Conservation (phyloP, 2,113 vertebrate species). For the Semnornis frantzii region DNA sequence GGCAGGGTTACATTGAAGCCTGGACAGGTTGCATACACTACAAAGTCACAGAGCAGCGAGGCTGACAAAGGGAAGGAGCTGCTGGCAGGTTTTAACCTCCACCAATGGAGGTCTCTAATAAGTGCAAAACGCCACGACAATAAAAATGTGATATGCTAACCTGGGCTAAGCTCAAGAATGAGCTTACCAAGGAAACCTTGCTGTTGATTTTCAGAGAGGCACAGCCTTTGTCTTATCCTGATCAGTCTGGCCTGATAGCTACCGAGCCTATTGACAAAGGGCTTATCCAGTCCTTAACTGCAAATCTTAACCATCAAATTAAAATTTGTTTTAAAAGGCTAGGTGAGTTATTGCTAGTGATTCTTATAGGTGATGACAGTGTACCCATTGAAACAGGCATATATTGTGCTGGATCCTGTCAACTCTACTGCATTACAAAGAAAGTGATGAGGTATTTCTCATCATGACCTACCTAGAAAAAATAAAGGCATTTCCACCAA, state of each 20-base stretch:
- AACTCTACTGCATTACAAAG: neutral
- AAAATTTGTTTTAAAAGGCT: neutral
- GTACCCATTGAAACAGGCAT: neutral
- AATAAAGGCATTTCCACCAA: neutral
- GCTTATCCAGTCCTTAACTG: neutral
- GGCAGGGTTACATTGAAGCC: neutral
- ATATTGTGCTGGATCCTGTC: neutral
- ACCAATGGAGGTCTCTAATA: neutral
- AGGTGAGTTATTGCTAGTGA: neutral
- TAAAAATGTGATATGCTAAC: neutral
- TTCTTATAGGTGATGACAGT: neutral
- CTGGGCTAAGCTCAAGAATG: neutral
- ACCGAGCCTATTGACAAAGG: neutral
- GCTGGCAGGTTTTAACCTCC: conserved; percentile 25
- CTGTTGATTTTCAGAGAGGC: neutral
- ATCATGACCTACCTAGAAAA: neutral
- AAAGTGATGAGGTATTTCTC: neutral
- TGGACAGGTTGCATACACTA: neutral
- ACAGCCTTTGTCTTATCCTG: neutral
- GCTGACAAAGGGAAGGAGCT: neutral
- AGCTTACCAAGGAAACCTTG: neutral
- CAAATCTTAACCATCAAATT: neutral
- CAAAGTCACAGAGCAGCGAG: neutral
- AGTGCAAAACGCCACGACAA: neutral
- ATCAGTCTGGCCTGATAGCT: neutral